phyloP scores from a whole-genome alignment of 2,888 invertebrate species.

The Adelognathus sp. region DNA sequence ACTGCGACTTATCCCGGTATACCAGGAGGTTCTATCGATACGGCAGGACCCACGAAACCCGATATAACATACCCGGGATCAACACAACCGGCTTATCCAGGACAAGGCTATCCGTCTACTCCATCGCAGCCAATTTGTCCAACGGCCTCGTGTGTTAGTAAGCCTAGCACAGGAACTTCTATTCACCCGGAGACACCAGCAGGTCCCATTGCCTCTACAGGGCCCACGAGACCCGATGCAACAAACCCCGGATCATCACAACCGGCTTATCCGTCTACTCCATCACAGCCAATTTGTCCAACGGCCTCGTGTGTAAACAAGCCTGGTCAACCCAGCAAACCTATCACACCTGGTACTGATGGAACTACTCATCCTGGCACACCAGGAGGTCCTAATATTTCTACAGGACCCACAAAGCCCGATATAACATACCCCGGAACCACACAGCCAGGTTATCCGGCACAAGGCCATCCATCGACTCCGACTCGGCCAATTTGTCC shows the following conservation, averaged over 20 bases:
- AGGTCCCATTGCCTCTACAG: too few species aligned
- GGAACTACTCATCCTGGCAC: conserved; percentile 61
- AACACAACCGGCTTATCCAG: too few species aligned
- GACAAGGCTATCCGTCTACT: conserved; percentile 81
- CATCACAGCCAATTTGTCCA: conserved; percentile 78
- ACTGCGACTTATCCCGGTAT: too few species aligned
- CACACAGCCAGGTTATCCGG: conserved; percentile 71
- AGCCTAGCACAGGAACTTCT: too few species aligned
- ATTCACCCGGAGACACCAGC: too few species aligned
- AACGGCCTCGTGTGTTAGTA: conserved; percentile 47
- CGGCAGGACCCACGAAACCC: too few species aligned
- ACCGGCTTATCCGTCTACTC: conserved; percentile 81
- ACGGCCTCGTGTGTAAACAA: conserved; percentile 50
- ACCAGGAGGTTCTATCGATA: too few species aligned
- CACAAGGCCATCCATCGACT: too few species aligned
- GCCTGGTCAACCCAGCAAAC: too few species aligned
- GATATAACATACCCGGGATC: conserved; percentile 69
- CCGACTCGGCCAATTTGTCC: conserved; percentile 79
- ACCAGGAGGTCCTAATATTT: too few species aligned
- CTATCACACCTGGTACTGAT: background rate
- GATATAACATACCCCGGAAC: conserved; percentile 69
- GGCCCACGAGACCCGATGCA: conserved; percentile 64
- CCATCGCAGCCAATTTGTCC: conserved; percentile 79
- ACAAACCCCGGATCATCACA: conserved; percentile 71
- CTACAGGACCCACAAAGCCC: too few species aligned